Evolutionary conservation across 2,888 invertebrate species (phyloP).

Genomic region (Drosophila demipolita): DNA sequence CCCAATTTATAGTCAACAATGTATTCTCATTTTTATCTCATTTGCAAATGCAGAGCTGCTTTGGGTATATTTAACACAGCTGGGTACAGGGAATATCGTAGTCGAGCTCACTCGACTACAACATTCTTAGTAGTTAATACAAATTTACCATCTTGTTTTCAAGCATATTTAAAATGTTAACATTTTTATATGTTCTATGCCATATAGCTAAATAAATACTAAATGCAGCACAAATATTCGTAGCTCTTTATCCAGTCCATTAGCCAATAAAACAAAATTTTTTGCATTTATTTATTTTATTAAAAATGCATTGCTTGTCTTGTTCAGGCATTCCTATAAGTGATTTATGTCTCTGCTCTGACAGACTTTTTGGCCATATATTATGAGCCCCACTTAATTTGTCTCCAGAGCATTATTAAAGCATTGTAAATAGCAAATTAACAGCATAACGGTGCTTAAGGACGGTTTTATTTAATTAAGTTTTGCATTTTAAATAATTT

Average conservation of each 20-base stretch:
- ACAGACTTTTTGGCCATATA: slow-evolving; percentile 5
- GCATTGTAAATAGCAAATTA: slow-evolving; percentile 2
- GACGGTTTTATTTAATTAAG: slow-evolving; percentile 3
- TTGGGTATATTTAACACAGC: no score
- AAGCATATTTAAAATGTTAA: background rate
- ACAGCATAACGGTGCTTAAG: slow-evolving; percentile 19
- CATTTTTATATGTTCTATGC: background rate
- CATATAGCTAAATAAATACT: background rate
- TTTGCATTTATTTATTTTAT: background rate
- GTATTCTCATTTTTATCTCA: no score
- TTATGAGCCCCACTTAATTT: background rate
- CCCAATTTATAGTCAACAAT: no score
- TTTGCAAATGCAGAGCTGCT: no score
- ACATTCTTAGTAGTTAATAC: background rate
- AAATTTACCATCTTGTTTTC: background rate
- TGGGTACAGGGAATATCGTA: background rate
- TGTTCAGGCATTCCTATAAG: background rate
- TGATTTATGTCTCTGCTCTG: slow-evolving; percentile 17
- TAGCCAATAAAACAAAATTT: background rate
- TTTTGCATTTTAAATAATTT: slow-evolving; percentile 4
- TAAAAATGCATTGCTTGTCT: background rate
- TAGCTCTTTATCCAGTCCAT: background rate
- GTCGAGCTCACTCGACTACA: background rate
- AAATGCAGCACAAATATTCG: no score
- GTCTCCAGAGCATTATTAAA: background rate